These are phyloP conservation scores for Sitta europaea DNA, from an alignment of 2,113 vertebrate genomes.

Conservation along the genomic window DNA sequence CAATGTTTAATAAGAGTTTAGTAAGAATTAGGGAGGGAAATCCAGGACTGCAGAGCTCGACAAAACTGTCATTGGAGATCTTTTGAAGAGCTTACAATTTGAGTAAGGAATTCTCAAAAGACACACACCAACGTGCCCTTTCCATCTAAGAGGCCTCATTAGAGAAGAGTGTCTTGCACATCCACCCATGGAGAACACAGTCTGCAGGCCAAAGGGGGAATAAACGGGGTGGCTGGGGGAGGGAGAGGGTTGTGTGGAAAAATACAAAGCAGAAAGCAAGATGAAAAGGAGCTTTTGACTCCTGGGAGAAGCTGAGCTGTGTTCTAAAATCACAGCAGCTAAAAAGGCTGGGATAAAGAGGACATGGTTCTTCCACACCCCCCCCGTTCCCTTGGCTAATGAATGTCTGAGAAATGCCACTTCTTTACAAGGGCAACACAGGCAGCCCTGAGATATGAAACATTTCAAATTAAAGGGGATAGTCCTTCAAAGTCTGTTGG, in stretches of 20 bases:
- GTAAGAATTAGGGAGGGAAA: not conserved
- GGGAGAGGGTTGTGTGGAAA: not conserved
- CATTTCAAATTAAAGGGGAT: not conserved
- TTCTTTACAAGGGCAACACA: not conserved
- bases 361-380: not conserved
- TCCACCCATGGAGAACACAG: not conserved
- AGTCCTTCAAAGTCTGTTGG: not conserved
- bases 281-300: not conserved
- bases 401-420: not conserved
- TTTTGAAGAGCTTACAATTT: not conserved
- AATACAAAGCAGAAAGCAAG: not conserved
- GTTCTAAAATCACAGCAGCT: not conserved
- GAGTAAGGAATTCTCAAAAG: not conserved
- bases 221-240: not conserved
- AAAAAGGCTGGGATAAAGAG: not conserved
- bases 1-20: not conserved
- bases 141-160: not conserved
- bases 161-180: not conserved
- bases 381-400: not conserved
- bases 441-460: not conserved
- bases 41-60: not conserved
- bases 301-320: not conserved
- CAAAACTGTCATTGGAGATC: not conserved
- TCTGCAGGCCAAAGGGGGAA: not conserved
- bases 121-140: accelerated